phyloP scores from a whole-genome alignment of 2,113 vertebrate species.

The Glaucidium brasilianum region DNA sequence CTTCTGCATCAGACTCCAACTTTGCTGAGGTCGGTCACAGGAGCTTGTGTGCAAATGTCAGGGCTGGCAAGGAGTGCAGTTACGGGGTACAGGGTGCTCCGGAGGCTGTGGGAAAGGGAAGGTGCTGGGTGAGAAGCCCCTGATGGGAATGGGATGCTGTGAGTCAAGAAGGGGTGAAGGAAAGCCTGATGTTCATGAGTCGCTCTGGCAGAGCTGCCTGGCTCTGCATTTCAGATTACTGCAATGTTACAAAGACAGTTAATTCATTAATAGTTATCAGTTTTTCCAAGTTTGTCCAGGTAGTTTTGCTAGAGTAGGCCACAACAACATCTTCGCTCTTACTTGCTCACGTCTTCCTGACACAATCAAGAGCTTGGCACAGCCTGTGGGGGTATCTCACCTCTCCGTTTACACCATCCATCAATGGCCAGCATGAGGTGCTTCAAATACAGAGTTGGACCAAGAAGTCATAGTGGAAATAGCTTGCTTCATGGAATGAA shows the following conservation, averaged over 20 bases:
- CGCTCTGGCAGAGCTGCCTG: not conserved
- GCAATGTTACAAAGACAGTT: not conserved
- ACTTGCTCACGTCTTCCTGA: not conserved
- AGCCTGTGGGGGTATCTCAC: not conserved
- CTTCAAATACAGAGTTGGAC: not conserved
- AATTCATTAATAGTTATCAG: not conserved
- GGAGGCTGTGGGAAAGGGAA: not conserved
- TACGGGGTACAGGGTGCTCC: not conserved
- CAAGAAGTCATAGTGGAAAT: not conserved
- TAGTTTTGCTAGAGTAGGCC: not conserved
- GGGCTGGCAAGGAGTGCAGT: not conserved
- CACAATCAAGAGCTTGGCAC: not conserved
- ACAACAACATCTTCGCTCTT: not conserved
- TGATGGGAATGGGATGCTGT: not conserved
- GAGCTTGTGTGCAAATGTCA: not conserved
- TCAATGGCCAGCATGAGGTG: not conserved
- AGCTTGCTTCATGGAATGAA: not conserved
- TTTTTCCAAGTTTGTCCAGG: not conserved
- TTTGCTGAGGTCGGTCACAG: not conserved
- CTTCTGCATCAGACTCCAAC: conserved; percentile 56
- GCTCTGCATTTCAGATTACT: not conserved
- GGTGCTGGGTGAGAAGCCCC: not conserved
- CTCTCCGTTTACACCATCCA: not conserved
- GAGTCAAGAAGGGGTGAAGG: not conserved
- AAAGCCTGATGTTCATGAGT: not conserved